Base-by-base conservation (phyloP, 2,113 vertebrate species). In the Daubentonia madagascariensis region DNA sequence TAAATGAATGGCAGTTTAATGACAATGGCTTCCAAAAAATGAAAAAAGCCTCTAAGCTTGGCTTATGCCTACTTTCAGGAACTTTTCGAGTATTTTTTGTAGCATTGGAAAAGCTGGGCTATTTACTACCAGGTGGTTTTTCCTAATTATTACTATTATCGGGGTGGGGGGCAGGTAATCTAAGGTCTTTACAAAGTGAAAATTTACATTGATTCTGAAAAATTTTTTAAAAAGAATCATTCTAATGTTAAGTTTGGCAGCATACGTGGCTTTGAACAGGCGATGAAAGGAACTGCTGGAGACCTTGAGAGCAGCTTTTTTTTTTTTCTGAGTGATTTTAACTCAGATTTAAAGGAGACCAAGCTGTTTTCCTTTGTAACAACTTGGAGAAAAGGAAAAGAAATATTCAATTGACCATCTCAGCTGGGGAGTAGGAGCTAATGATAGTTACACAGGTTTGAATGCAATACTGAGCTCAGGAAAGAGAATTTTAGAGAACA, bases 311-410 rank as follows among this genome's bases (percentile, higher is more conserved):
- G 18, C 8, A 65, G 8, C 57, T 81, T 57, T 91, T 23, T 48
- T 87, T 37, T 8, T 72, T 93, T 85, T 48, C 54, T 59, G 45
- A 91, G n/a, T 89, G 48, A 91, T 94, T 96, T 96, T 54, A 91
- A 91, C 67, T 88, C 70, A 10, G 0, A 28, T 80, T 93, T 59
- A 83, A 85, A 97, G 72, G 54, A 81, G 43, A n/a, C n/a, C 73
- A 87, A 75, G 57, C 83, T 48, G 3, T 96, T 96, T 96, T 79
- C 28, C 45, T 96, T 84, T 48, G 68, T 0, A 87, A 8, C 80
- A 84, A 45, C 40, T 93, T 45, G 17, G 92, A 96, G 88, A 78
- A 84, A 92, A 83, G 32, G 52, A 65, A 67, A 63, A 57, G 22
- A 93, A 94, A 63, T 94, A 22, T 35, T 94, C 12, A 63, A 1